A percentile compares a stretch with the other conserved stretches of the same genome.
phyloP scores from a whole-genome alignment of 37 sponge, comb jelly and placozoan genomes.

The Theonella swinhoei region DNA sequence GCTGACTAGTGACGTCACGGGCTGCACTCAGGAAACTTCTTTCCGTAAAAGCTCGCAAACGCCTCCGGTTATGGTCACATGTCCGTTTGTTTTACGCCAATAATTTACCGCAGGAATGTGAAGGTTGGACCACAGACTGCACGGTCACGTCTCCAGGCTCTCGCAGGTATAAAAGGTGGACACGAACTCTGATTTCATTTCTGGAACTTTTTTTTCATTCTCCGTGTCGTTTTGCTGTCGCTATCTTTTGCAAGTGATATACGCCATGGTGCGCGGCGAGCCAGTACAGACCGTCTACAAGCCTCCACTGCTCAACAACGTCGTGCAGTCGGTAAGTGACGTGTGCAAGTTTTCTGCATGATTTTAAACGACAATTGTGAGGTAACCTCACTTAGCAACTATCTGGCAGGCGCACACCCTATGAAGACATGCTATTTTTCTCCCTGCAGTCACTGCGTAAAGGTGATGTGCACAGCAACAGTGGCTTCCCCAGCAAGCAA shows the following conservation, averaged over 20 bases:
- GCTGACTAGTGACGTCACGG: neutral
- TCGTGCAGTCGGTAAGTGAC: neutral
- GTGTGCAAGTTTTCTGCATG: no score
- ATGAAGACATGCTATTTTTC: no score
- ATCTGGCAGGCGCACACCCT: neutral
- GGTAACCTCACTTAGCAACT: neutral
- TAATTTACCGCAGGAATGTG: neutral
- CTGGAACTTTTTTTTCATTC: neutral
- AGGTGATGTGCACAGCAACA: no score
- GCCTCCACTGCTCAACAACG: neutral
- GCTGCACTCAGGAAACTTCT: neutral
- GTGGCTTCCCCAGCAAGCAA: neutral
- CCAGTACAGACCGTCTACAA: neutral
- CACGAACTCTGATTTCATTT: neutral
- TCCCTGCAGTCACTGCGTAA: neutral
- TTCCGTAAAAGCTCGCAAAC: neutral
- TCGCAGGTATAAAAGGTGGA: neutral
- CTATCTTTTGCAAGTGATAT: no score
- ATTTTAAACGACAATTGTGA: neutral
- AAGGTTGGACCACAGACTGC: neutral
- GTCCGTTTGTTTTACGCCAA: neutral
- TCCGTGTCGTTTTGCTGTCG: no score
- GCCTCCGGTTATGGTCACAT: neutral
- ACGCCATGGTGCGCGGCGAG: neutral
- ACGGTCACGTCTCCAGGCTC: neutral